These are phyloP conservation scores for Trichopoda pennipes DNA, from an alignment of 2,888 invertebrate species.

Conservation along the genomic window DNA sequence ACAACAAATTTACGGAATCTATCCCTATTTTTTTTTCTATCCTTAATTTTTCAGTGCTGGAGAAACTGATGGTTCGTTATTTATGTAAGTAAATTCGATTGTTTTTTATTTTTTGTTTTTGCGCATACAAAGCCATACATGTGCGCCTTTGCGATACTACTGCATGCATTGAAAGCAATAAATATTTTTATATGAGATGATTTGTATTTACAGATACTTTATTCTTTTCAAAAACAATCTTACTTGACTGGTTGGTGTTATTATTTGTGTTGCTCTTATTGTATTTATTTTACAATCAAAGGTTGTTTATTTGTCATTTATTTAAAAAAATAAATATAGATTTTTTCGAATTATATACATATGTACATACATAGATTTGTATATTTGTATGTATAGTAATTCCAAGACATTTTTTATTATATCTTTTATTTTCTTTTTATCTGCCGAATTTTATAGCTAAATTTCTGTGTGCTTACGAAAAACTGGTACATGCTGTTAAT, in stretches of 20 bases:
- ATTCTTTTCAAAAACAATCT: neutral
- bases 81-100: slow-evolving; percentile 28
- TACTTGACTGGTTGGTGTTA: slow-evolving; percentile 26
- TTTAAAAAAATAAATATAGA: slow-evolving; percentile 66
- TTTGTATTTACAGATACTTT: slow-evolving; percentile 40
- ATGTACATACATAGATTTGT: slow-evolving; percentile 61
- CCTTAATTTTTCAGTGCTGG: neutral
- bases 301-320: slow-evolving; percentile 64
- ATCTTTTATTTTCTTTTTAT: slow-evolving; percentile 24
- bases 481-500: too few relatives aligned
- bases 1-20: slow-evolving; percentile 15
- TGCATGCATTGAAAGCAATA: slow-evolving; percentile 30
- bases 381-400: slow-evolving; percentile 23
- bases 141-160: neutral
- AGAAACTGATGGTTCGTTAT: slow-evolving; percentile 41
- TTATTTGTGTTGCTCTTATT: slow-evolving; percentile 36
- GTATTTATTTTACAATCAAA: slow-evolving; percentile 64
- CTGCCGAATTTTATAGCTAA: neutral
- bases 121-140: neutral
- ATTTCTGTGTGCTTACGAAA: neutral
- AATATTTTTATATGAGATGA: slow-evolving; percentile 42
- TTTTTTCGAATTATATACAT: slow-evolving; percentile 68
- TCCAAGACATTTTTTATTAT: neutral
- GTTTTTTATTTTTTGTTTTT: neutral
- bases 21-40: neutral